phyloP scores from a whole-genome alignment of 2,797 vertebrate genomes.

The Hippocampus kuda region DNA sequence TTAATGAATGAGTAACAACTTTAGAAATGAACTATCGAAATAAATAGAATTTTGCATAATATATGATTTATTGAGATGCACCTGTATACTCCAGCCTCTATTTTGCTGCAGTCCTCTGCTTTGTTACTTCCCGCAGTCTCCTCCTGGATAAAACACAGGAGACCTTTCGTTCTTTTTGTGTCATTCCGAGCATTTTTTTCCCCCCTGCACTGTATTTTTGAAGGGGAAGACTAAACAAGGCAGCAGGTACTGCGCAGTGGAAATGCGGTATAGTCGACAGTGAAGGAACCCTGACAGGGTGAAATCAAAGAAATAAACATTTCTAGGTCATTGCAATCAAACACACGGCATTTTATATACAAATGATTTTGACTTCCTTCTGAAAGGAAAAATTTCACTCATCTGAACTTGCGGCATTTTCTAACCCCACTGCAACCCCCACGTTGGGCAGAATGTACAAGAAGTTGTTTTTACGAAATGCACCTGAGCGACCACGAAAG shows the following conservation, averaged over 20 bases:
- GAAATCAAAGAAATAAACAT: slow-evolving; percentile 55
- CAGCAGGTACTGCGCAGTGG: neutral
- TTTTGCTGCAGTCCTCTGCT: too few species aligned
- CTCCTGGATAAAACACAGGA: too few species aligned
- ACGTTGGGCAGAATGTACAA: slow-evolving; percentile 38
- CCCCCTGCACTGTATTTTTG: too few species aligned
- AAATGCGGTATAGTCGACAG: neutral
- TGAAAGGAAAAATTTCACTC: slow-evolving; percentile 64
- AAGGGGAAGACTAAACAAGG: neutral
- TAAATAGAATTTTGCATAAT: too few species aligned
- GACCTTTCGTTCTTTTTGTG: neutral
- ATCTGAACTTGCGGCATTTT: slow-evolving; percentile 9
- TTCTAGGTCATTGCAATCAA: slow-evolving; percentile 59
- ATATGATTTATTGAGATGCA: too few species aligned
- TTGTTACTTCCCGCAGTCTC: too few species aligned
- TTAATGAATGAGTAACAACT: too few species aligned
- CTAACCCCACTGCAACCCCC: neutral
- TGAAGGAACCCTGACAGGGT: slow-evolving; percentile 47
- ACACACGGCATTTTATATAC: slow-evolving; percentile 70
- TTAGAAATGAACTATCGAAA: too few species aligned
- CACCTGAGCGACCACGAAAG: slow-evolving; percentile 29
- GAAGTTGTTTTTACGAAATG: slow-evolving; percentile 26
- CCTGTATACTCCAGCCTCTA: too few species aligned
- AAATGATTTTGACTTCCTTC: slow-evolving; percentile 61
- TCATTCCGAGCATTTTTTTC: neutral